Conservation (phyloP, 2,888 invertebrate species). For the Athripsodes cinereus region DNA sequence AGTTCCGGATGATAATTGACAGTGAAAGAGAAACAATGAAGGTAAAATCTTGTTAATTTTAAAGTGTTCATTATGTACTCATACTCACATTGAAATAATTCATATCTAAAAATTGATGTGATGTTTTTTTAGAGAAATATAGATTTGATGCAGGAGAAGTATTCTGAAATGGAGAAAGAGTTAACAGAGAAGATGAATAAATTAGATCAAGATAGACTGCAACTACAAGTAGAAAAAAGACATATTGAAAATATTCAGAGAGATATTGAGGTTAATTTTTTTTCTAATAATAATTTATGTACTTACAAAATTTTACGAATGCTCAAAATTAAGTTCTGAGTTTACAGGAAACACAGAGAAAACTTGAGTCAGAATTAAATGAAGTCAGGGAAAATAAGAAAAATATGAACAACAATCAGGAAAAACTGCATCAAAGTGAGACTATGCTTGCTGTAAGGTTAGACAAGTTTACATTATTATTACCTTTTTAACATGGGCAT, state of each 20-base stretch:
- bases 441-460: slow-evolving; percentile 43
- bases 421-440: slow-evolving; percentile 34
- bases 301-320: too few species aligned
- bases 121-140: slow-evolving; percentile 15
- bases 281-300: too few species aligned
- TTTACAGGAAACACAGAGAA: slow-evolving; percentile 42
- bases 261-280: slow-evolving; percentile 42
- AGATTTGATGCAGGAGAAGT: slow-evolving; percentile 27
- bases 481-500: too few species aligned
- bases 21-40: slow-evolving; percentile 56
- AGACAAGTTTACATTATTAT: too few species aligned
- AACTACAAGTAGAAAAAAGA: slow-evolving; percentile 40
- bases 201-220: slow-evolving; percentile 40
- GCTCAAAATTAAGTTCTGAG: too few species aligned
- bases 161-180: slow-evolving; percentile 41
- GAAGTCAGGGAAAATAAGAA: slow-evolving; percentile 38
- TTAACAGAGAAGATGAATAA: slow-evolving; percentile 41
- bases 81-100: not conserved
- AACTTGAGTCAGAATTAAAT: slow-evolving; percentile 42
- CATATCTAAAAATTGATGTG: not conserved
- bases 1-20: slow-evolving; percentile 50
- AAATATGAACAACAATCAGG: slow-evolving; percentile 10
- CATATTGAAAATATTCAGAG: slow-evolving; percentile 39
- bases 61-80: not conserved
- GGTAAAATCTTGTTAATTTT: slow-evolving; percentile 34